Evolutionary conservation across 2,113 vertebrate genomes (phyloP).

Genomic region (Lophochroa leadbeateri): DNA sequence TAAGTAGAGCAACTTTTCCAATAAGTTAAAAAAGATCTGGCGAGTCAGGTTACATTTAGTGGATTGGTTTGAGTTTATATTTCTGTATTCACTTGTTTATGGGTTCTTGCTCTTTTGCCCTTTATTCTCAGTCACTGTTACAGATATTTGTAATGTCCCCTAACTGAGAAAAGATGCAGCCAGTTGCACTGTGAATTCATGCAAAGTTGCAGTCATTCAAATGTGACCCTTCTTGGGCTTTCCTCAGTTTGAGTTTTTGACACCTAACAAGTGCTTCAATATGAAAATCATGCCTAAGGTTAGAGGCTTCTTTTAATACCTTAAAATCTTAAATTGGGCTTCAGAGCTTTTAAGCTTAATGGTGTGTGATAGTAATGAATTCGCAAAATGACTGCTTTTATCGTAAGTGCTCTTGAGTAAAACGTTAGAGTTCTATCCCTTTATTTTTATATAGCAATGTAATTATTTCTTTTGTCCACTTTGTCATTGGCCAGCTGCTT

Average conservation of each 20-base stretch:
- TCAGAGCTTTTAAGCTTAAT: not conserved
- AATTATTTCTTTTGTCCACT: not conserved
- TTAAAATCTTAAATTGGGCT: not conserved
- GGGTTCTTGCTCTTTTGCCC: conserved; percentile 51
- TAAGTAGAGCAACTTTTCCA: conserved; percentile 92
- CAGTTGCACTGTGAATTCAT: not conserved
- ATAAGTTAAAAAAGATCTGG: conserved; percentile 93
- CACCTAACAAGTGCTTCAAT: not conserved
- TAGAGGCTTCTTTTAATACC: not conserved
- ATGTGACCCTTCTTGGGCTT: not conserved
- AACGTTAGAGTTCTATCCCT: not conserved
- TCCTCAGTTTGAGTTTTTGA: not conserved
- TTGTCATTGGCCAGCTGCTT: not conserved
- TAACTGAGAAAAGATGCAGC: not conserved
- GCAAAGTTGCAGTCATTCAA: not conserved
- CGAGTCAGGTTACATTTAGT: conserved; percentile 82
- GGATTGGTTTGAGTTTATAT: conserved; percentile 80
- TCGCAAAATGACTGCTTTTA: not conserved
- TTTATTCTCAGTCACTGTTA: conserved; percentile 44
- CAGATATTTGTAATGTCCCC: conserved; percentile 7
- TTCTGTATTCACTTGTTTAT: conserved; percentile 57
- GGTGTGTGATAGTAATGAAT: not conserved
- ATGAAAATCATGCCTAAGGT: not conserved
- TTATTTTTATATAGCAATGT: not conserved
- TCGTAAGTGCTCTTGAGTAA: not conserved